These are phyloP conservation scores for Gavia stellata DNA, from an alignment of 2,113 vertebrate species.

Conservation along the genomic window DNA sequence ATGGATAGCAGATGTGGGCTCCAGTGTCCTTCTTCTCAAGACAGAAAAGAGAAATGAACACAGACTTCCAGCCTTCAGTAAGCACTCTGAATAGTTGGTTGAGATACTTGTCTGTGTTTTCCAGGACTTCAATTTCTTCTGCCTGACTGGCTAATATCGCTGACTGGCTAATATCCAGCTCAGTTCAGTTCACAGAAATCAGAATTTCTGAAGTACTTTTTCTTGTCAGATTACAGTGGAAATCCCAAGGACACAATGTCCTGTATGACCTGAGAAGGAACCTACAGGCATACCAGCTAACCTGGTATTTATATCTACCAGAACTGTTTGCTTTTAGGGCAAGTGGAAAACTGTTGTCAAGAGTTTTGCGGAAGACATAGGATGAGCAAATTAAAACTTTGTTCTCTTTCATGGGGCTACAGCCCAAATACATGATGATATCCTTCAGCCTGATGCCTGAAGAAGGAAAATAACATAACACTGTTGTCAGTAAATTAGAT, in stretches of 20 bases:
- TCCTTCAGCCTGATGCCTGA: not conserved
- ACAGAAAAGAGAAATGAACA: not conserved
- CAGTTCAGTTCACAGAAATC: not conserved
- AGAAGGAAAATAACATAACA: conserved; percentile 9
- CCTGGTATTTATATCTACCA: not conserved
- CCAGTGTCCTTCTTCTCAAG: not conserved
- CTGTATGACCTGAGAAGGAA: not conserved
- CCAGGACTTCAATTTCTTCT: not conserved
- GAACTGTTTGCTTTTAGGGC: not conserved
- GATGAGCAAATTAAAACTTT: not conserved
- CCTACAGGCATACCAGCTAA: not conserved
- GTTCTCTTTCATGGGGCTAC: not conserved
- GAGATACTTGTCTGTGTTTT: not conserved
- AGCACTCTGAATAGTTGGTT: not conserved
- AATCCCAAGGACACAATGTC: not conserved
- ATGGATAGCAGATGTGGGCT: not conserved
- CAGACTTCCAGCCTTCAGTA: not conserved
- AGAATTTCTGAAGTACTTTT: not conserved
- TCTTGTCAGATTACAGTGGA: not conserved
- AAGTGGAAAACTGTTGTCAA: not conserved
- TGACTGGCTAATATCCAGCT: not conserved
- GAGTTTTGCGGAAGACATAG: not conserved
- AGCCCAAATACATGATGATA: not conserved
- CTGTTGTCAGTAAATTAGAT: conserved; percentile 15
- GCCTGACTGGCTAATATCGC: not conserved